Conservation (phyloP, 2,797 vertebrate genomes). For the Sebastolobus alascanus region DNA sequence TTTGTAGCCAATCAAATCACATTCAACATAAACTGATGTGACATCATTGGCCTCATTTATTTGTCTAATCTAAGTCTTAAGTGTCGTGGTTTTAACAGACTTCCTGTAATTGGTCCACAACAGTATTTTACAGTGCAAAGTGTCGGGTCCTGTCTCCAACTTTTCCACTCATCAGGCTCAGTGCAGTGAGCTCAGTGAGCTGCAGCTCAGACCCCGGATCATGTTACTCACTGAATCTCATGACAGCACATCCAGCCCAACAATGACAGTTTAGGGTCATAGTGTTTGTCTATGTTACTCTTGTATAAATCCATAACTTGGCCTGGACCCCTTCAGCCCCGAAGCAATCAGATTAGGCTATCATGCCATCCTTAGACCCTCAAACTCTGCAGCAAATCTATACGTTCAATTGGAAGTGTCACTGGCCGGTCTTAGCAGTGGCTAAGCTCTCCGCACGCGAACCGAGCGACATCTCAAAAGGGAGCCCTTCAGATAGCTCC, state of each 20-base stretch:
- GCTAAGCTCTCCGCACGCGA: slow-evolving; percentile 72
- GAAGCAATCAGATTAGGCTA: slow-evolving; percentile 81
- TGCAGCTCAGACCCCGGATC: slow-evolving; percentile 81
- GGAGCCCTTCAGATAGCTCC: slow-evolving; percentile 76
- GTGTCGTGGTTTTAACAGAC: slow-evolving; percentile 9
- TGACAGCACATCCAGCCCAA: slow-evolving; percentile 62
- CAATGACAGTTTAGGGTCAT: slow-evolving; percentile 79
- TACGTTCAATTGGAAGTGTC: slow-evolving; percentile 81
- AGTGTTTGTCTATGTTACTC: slow-evolving; percentile 60
- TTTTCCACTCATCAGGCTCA: slow-evolving; percentile 30
- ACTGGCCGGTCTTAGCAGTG: slow-evolving; percentile 55
- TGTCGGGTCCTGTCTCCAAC: slow-evolving; percentile 30
- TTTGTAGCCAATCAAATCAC: neutral
- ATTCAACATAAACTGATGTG: neutral
- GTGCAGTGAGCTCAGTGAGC: slow-evolving; percentile 49
- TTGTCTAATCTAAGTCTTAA: neutral
- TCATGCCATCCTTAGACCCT: slow-evolving; percentile 65
- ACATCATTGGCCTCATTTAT: neutral
- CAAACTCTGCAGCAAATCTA: slow-evolving; percentile 73
- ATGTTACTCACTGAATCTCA: slow-evolving; percentile 41
- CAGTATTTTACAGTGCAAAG: slow-evolving; percentile 4
- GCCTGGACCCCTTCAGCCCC: slow-evolving; percentile 48
- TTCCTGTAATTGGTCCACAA: slow-evolving; percentile 8
- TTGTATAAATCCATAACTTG: slow-evolving; percentile 64
- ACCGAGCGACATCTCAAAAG: slow-evolving; percentile 74